Evolutionary conservation across 2,888 invertebrate species (phyloP).

Genomic region (Patella depressa): DNA sequence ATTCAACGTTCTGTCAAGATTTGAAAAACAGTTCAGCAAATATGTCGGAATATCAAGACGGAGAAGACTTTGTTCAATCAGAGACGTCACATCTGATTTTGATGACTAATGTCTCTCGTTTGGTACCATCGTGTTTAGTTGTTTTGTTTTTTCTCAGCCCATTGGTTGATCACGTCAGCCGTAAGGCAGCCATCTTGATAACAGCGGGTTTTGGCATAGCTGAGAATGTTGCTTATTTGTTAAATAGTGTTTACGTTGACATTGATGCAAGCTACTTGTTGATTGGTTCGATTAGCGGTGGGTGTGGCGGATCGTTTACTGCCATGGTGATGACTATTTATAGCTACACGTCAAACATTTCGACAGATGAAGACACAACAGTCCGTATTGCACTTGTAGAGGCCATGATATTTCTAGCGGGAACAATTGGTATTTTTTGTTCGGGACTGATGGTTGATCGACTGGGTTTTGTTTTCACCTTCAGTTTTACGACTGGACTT

Average conservation of each 20-base stretch:
- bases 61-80: conserved; percentile 62
- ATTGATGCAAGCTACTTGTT: conserved; percentile 63
- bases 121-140: conserved; percentile 63
- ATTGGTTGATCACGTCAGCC: conserved; percentile 71
- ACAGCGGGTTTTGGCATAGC: conserved; percentile 46
- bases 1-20: conserved; percentile 43
- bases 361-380: conserved; percentile 80
- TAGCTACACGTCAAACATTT: conserved; percentile 87
- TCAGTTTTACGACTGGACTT: conserved; percentile 62
- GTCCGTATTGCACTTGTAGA: conserved; percentile 86
- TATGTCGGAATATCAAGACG: conserved; percentile 29
- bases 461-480: conserved; percentile 68
- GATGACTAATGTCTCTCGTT: conserved; percentile 66
- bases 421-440: conserved; percentile 85
- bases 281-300: conserved; percentile 69
- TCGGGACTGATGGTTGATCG: conserved; percentile 82
- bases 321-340: conserved; percentile 72
- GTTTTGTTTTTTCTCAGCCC: conserved; percentile 67
- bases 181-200: conserved; percentile 70
- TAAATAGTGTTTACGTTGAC: conserved; percentile 57
- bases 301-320: conserved; percentile 71
- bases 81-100: conserved; percentile 67
- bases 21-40: conserved; percentile 30
- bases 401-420: conserved; percentile 84
- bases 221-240: conserved; percentile 58